Evolutionary conservation across 2,888 invertebrate species (phyloP), one percentile per base, ranked within the genome.

Genomic region (Tetragonula carbonaria): DNA sequence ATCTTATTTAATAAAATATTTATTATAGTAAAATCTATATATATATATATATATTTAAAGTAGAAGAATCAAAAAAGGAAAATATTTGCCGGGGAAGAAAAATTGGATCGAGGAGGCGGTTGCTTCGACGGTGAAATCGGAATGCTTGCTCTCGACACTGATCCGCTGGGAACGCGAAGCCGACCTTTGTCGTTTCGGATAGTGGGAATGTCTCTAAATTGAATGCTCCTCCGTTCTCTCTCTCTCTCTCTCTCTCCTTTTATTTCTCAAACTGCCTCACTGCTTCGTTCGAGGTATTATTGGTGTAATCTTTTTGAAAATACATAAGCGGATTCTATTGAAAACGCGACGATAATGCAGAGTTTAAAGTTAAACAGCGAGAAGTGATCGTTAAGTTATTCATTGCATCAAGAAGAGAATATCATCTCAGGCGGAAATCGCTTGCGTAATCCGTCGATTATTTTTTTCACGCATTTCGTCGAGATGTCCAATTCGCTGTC

Each of bases 101-200:
- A 50, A 76, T 76, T 53, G 68, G 53, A 63, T 70, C 45, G 16
- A 18, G 74, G 53, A 45, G 11, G 45, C 45, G 45, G 45, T 67
- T n/a, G 51, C 28, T 38, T 51, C n/a, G 55, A 33, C 6, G 21
- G 4, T 4, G 67, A 62, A 67, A 68, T 21, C 53, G 28, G 23
- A 68, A 62, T 50, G 62, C 18, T 16, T 14, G 21, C 21, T 73
- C 23, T 16, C 28, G 23, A 6, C 50, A 21, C 68, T 59, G 57
- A 67, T 50, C 59, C 62, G 63, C 4, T 76, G 68, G 75, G 57
- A 73, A 62, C 28, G 21, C 11, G n/a, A 1, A 2, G 50, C 1
- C 33, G 45, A 74, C 33, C 50, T 51, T 74, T 65, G 33, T 65
- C 74, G 63, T 23, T 23, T 53, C 51, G 65, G 5, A 50, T 6